These are phyloP conservation scores for Pagetopsis macropterus DNA, from an alignment of 2,797 vertebrate species.

Conservation along the genomic window DNA sequence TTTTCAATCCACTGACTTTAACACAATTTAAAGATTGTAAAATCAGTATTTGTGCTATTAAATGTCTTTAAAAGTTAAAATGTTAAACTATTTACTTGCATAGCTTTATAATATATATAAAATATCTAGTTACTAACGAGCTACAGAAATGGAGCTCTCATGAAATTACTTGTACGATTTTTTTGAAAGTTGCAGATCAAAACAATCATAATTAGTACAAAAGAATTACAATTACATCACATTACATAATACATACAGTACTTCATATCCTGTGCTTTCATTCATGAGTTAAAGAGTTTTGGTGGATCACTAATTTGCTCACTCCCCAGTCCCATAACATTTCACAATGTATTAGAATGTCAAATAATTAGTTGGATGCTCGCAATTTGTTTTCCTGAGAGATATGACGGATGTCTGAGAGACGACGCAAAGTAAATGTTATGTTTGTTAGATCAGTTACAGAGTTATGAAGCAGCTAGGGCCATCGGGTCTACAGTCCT, in stretches of 20 bases:
- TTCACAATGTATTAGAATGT: slow-evolving; percentile 63
- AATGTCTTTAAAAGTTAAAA: not conserved
- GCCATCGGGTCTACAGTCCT: slow-evolving; percentile 44
- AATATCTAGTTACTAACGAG: no score
- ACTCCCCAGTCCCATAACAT: slow-evolving; percentile 57
- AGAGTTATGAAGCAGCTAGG: slow-evolving; percentile 43
- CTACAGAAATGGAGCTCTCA: no score
- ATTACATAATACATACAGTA: slow-evolving; percentile 1
- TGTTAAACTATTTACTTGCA: not conserved
- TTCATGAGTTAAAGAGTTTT: slow-evolving; percentile 49
- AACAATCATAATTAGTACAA: not conserved
- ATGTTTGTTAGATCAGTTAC: slow-evolving; percentile 57
- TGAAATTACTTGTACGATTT: slow-evolving; percentile 7
- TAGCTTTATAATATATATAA: not conserved
- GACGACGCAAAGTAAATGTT: slow-evolving; percentile 40
- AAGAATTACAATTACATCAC: not conserved
- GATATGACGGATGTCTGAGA: slow-evolving; percentile 53
- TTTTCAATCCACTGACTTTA: not conserved
- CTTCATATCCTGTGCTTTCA: slow-evolving; percentile 15
- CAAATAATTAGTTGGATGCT: slow-evolving; percentile 68
- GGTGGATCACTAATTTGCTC: slow-evolving; percentile 44
- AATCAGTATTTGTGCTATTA: not conserved
- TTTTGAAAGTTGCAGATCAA: not conserved
- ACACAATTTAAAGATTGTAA: not conserved
- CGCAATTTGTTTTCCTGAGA: slow-evolving; percentile 63